Base-by-base conservation (phyloP, 53 echinoderm and acorn worm species). In the Luidia sarsii region DNA sequence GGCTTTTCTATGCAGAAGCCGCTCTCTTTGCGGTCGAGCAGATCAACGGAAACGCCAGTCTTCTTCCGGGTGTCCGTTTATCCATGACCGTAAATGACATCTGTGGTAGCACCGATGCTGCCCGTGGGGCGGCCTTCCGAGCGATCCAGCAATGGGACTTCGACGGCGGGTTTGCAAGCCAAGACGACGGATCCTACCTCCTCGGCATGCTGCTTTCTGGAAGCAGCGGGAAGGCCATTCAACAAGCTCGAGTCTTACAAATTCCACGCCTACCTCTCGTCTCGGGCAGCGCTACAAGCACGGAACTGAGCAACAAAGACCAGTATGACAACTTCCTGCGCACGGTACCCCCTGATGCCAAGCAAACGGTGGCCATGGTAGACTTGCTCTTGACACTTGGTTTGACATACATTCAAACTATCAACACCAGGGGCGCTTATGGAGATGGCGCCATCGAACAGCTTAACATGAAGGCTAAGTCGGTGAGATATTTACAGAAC, bases 41-140 rank as follows among this genome's bases (percentile, higher is more conserved):
- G 33, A 87, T 94, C 48, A 94, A 94, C 33, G 10, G 18, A 7
- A 82, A 88, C 43, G 25, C 53, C 11, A 33, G 8, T 3, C 22
- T 90, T 23, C 81, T 94, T 0, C 85, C 94, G 3, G 81, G 48
- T 6, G 82, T 90, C 38, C 41, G 41, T 2, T 50, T 94, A 8
- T 90, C 90, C 6, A 35, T 94, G 49, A 90, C 88, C 14, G 86
- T 68, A 14, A 80, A 88, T 37, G 87, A 94, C 30, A 90, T 91
- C 3, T 94, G 94, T 36, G 77, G 81, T 4, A 59, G 70, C 69
- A 15, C 46, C 1, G 57, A 67, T 49, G 24, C 64, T 54, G 91
- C 94, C 16, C 34, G 34, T n/a, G 23, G 37, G 54, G 54, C 19
- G 13, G 54, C 54, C 7, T 53, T 71, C 21, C 71, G 24, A 30